Evolutionary conservation across 2,888 invertebrate genomes (phyloP), one percentile per base, ranked within the genome.

Genomic region (Hemithea aestivaria): DNA sequence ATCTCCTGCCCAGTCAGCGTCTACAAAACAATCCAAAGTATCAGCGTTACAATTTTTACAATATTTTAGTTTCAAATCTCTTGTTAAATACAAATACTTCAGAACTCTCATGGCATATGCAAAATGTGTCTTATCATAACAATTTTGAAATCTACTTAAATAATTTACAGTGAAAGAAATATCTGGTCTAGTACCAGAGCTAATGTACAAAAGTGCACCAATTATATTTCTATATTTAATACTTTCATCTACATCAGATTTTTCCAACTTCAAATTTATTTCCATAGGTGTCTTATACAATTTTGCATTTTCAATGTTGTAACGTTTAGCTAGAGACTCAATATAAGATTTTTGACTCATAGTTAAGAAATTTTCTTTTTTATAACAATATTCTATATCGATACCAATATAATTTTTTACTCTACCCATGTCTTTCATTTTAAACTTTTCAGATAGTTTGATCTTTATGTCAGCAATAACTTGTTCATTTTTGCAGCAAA

Each of bases 121-220:
- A n/a, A n/a, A n/a, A n/a, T n/a, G n/a, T n/a, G n/a, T n/a, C n/a
- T n/a, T n/a, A n/a, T n/a, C n/a, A n/a, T n/a, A n/a, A n/a, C n/a
- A n/a, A n/a, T n/a, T n/a, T n/a, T n/a, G n/a, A n/a, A n/a, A n/a
- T n/a, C n/a, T n/a, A n/a, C n/a, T n/a, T n/a, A n/a, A n/a, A n/a
- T n/a, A n/a, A n/a, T n/a, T 23, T 7, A 68, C 66, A 45, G 58
- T 52, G 26, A 37, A 69, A 5, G 55, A 21, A 12, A 68, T 45
- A 47, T 70, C 66, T 36, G 62, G 60, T 40, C 64, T 52, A n/a
- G 68, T 68, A 22, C 56, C 62, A 20, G 53, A 28, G 45, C 60
- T 65, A 21, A 69, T 59, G 47, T 64, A 71, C 35, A 59, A 51
- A 7, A 61, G 32, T 42, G 35, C 54, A 24, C 55, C 58, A 10